A percentile compares a stretch with the other conserved stretches of the same genome.
Conservation (phyloP, 2,888 invertebrate genomes). For the Andrena trimmerana region DNA sequence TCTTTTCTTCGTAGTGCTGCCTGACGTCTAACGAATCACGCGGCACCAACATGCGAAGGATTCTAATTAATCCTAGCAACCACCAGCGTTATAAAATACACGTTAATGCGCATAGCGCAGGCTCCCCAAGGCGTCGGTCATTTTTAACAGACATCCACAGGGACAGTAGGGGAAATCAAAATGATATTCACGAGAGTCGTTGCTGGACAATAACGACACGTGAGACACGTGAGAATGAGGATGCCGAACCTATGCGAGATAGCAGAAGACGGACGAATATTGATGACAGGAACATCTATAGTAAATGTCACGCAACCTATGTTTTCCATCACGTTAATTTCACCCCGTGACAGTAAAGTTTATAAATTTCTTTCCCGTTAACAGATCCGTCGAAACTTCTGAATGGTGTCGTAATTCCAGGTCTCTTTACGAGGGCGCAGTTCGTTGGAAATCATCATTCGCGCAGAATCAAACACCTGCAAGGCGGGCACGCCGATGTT, state of each 20-base stretch:
- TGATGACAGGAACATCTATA: neutral
- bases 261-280: neutral
- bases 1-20: neutral
- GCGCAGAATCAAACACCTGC: slow-evolving; percentile 48
- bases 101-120: neutral
- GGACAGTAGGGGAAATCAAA: neutral
- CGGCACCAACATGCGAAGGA: neutral
- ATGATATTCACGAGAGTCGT: neutral
- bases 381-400: neutral
- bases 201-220: neutral
- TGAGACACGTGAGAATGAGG: neutral
- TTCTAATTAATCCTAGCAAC: neutral
- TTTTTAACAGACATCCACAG: slow-evolving; percentile 2
- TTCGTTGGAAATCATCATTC: slow-evolving; percentile 43
- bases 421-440: slow-evolving; percentile 15
- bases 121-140: neutral
- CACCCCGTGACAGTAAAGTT: neutral
- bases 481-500: slow-evolving; percentile 10
- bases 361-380: neutral
- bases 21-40: slow-evolving; percentile 3
- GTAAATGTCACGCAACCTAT: neutral
- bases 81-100: neutral
- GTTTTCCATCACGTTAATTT: slow-evolving; percentile 2
- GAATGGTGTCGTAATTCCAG: slow-evolving; percentile 17
- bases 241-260: neutral